Evolutionary conservation across 2,797 vertebrate genomes (phyloP), one percentile per base, ranked within the genome.

Genomic region (Cuniculus paca): DNA sequence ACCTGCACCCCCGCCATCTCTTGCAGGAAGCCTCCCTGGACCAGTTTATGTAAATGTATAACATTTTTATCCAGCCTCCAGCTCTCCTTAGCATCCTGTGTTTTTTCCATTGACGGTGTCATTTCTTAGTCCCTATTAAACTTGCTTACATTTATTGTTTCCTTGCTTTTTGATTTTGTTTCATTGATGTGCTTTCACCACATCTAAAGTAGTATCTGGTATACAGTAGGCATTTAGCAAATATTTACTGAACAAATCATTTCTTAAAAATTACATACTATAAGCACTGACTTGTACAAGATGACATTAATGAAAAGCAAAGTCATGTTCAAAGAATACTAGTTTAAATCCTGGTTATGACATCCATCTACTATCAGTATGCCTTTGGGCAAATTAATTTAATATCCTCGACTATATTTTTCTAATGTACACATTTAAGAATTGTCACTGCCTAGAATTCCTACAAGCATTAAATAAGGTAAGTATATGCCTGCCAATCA

Each of bases 1-100:
- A 28, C 50, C 22, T 50, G 34, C 8, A 39, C 3, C 0, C 10
- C 14, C 0, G 2, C 10, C 9, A 28, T 7, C 50, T 70, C 34
- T 56, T 58, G 24, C 56, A 22, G 12, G 26, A 82, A 16, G 6
- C 14, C 26, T 12, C 4, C 6, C 7, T 54, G 10, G 34, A 56
- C 42, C 16, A 20, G 6, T 6, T 9, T 6, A 17, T 48, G n/a
- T 45, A 1, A 19, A 79, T 81, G 14, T 31, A 1, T 17, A 56
- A 26, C 20, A 8, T 17, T 75, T 52, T 63, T 7, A 4, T 3
- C 36, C 28, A 16, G 11, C 11, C 5, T 58, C 19, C 19, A 4
- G 10, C 2, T 20, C 50, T 22, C 26, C 63, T 12, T 48, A 14
- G 16, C 5, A 8, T 13, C 19, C 48, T 95, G n/a, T 42, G 0